A percentile compares a stretch with the other conserved stretches of the same genome.
Evolutionary conservation across 1,140 invertebrate species (phyloP).

Genomic region (Calycopis cecrops): DNA sequence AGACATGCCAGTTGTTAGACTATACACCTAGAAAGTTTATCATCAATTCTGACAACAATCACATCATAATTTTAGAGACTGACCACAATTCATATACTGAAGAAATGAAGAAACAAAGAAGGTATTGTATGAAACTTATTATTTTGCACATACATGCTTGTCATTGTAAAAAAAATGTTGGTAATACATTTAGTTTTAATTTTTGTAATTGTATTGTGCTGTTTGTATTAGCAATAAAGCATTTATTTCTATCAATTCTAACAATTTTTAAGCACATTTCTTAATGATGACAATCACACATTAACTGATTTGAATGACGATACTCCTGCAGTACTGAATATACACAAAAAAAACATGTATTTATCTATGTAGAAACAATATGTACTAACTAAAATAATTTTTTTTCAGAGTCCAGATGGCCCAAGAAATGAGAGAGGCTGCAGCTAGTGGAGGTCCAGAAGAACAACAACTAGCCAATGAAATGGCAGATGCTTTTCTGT

Average conservation of each 20-base stretch:
- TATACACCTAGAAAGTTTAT: constrained; percentile 98
- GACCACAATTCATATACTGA: constrained; percentile 99
- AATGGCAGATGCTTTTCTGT: constrained; percentile 97
- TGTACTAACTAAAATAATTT: constrained; percentile 23
- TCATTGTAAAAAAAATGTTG: too few species aligned
- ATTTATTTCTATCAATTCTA: too few species aligned
- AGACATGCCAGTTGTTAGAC: constrained; percentile 92
- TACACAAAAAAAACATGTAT: not conserved
- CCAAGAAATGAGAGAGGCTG: constrained; percentile 97
- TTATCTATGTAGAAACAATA: not conserved
- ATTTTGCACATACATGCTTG: too few species aligned
- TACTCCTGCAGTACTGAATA: constrained; percentile 59
- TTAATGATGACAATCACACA: constrained; percentile 65
- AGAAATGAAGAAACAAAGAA: constrained; percentile 94
- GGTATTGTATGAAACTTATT: too few species aligned
- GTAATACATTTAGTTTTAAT: too few species aligned
- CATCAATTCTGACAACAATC: constrained; percentile 94
- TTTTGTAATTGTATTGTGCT: too few species aligned
- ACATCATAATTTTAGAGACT: constrained; percentile 95
- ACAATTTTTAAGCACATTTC: constrained; percentile 9
- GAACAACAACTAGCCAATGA: constrained; percentile 96
- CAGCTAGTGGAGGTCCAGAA: constrained; percentile 84
- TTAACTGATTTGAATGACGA: constrained; percentile 44
- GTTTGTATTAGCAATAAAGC: too few species aligned
- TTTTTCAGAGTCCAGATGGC: constrained; percentile 82